Evolutionary conservation across 2,888 invertebrate genomes (phyloP).

Genomic region (Cyclophora albipunctata): DNA sequence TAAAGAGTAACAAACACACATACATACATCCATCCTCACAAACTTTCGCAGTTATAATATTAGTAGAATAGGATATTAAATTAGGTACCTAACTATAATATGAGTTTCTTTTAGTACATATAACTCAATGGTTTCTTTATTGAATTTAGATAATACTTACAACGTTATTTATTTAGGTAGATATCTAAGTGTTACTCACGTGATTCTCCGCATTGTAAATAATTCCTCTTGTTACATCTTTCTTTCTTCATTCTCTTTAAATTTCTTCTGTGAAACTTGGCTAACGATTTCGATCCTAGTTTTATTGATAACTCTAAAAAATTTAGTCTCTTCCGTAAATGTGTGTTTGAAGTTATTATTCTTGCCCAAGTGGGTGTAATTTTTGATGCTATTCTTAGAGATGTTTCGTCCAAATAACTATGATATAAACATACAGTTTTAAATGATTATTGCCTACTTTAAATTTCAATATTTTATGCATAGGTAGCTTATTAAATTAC

Average conservation of each 20-base stretch:
- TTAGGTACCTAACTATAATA: too few relatives aligned
- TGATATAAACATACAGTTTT: conserved; percentile 2
- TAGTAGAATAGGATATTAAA: too few relatives aligned
- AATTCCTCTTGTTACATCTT: conserved; percentile 28
- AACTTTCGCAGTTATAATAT: too few relatives aligned
- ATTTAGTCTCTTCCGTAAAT: conserved; percentile 41
- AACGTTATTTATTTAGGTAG: too few relatives aligned
- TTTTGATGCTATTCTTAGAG: conserved; percentile 38
- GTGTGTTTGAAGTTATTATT: conserved; percentile 44
- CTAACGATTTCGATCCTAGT: conserved; percentile 45
- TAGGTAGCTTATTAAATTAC: conserved; percentile 18
- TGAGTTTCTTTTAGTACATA: too few relatives aligned
- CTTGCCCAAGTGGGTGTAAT: conserved; percentile 40
- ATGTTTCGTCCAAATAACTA: conserved; percentile 49
- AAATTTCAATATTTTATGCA: conserved; percentile 12
- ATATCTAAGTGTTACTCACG: conserved; percentile 23
- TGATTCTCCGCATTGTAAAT: conserved; percentile 29
- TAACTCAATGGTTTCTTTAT: too few relatives aligned
- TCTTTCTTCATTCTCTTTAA: conserved; percentile 30
- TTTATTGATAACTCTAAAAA: conserved; percentile 43
- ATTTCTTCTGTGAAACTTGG: conserved; percentile 39
- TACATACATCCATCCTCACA: too few relatives aligned
- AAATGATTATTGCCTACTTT: too few relatives aligned
- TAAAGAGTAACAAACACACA: too few relatives aligned
- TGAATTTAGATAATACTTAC: too few relatives aligned